phyloP scores from a whole-genome alignment of 1,140 invertebrate species.

The Philotrypesis tridentata region DNA sequence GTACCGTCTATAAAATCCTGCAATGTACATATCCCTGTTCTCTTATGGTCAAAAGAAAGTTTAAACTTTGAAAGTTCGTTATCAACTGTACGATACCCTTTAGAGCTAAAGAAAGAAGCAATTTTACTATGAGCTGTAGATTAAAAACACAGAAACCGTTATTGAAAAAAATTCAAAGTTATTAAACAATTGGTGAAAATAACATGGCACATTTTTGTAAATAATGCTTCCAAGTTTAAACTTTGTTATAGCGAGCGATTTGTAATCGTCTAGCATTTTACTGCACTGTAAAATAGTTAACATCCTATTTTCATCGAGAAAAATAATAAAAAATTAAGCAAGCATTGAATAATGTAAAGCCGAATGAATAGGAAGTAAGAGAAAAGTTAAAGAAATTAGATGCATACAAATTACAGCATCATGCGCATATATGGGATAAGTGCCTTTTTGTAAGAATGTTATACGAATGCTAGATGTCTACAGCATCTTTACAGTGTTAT shows the following conservation, averaged over 20 bases:
- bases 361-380: conserved; percentile 25
- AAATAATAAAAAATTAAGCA: conserved; percentile 32
- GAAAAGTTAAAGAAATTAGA: conserved; percentile 36
- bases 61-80: conserved; percentile 44
- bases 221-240: conserved; percentile 49
- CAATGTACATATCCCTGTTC: conserved; percentile 44
- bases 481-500: conserved; percentile 35
- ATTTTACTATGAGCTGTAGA: conserved; percentile 18
- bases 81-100: conserved; percentile 16
- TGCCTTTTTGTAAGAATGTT: conserved; percentile 57
- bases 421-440: conserved; percentile 53
- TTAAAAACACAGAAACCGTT: conserved; percentile 13
- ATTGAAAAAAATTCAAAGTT: conserved; percentile 25
- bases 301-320: conserved; percentile 45
- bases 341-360: conserved; percentile 18
- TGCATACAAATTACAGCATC: conserved; percentile 16
- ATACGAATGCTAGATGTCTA: conserved; percentile 41
- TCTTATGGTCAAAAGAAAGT: conserved; percentile 44
- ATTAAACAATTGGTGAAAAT: conserved; percentile 27
- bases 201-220: conserved; percentile 40
- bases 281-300: conserved; percentile 46
- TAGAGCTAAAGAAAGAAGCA: conserved; percentile 20
- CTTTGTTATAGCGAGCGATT: conserved; percentile 41
- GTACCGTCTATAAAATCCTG: conserved; percentile 47
- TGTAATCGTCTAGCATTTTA: conserved; percentile 42